phyloP scores from a whole-genome alignment of 2,888 invertebrate genomes.

The Halictus quadricinctus region DNA sequence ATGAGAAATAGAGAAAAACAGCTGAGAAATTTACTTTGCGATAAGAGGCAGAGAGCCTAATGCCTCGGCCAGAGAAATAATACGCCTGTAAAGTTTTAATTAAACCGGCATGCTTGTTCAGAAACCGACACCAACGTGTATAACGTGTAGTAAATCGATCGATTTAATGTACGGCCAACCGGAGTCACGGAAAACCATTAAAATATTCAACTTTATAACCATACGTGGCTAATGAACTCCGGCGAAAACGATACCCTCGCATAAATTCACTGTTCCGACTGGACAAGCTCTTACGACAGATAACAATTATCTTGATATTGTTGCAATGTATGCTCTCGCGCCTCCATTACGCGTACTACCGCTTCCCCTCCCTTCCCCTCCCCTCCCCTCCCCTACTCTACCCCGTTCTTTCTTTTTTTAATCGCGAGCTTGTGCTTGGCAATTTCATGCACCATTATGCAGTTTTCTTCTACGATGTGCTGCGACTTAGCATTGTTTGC shows the following conservation, averaged over 20 bases:
- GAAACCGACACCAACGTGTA: neutral
- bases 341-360: neutral
- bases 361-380: neutral
- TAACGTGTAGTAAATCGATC: constrained; percentile 22
- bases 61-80: constrained; percentile 3
- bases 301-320: constrained; percentile 12
- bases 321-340: neutral
- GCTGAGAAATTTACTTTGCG: constrained; percentile 19
- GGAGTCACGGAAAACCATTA: constrained; percentile 37
- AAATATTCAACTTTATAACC: constrained; percentile 31
- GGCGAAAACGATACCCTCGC: constrained; percentile 18
- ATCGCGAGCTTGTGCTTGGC: neutral
- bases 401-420: neutral
- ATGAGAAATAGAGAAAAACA: neutral
- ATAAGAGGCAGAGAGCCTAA: constrained; percentile 23
- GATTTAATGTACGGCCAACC: constrained; percentile 18
- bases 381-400: too few relatives aligned
- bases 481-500: neutral
- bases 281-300: neutral
- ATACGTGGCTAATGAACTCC: constrained; percentile 14
- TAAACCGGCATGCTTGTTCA: constrained; percentile 12
- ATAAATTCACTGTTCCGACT: neutral
- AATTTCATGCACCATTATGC: constrained; percentile 3
- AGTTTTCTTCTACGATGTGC: constrained; percentile 4
- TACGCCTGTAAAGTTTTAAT: constrained; percentile 25